These are phyloP conservation scores for Drosophila quasianomalipes DNA, from an alignment of 2,888 invertebrate genomes.

Conservation along the genomic window DNA sequence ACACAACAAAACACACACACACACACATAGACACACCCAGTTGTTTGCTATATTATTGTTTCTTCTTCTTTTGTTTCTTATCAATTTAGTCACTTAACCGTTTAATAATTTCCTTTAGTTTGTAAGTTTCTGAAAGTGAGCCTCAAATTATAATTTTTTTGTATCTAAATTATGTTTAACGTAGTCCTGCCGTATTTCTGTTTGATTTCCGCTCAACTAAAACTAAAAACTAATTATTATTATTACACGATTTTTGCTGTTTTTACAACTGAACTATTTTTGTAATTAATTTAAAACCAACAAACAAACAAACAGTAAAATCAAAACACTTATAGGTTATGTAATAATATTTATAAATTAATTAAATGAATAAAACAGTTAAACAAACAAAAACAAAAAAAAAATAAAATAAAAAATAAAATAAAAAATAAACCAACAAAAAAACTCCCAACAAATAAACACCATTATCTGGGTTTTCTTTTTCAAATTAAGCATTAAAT, in stretches of 20 bases:
- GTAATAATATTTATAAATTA: conserved; percentile 81
- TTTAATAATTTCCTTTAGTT: conserved; percentile 64
- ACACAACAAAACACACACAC: conserved; percentile 10
- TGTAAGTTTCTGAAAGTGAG: conserved; percentile 43
- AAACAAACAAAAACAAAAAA: conserved; percentile 48
- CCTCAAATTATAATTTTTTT: conserved; percentile 13
- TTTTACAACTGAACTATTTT: conserved; percentile 65
- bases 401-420: conserved; percentile 16
- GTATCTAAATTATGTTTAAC: conserved; percentile 42
- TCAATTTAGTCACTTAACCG: conserved; percentile 41
- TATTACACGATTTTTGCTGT: conserved; percentile 54
- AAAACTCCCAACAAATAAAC: conserved; percentile 54
- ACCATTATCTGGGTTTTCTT: conserved; percentile 47
- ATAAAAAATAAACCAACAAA: conserved; percentile 40
- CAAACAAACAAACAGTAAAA: conserved; percentile 39
- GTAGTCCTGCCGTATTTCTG: conserved; percentile 40
- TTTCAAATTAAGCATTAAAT: conserved; percentile 1
- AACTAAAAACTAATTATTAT: conserved; percentile 65
- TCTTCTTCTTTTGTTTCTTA: conserved; percentile 27
- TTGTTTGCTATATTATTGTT: conserved; percentile 25
- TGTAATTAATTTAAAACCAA: conserved; percentile 63
- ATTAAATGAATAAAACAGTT: conserved; percentile 78
- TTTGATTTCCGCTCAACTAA: conserved; percentile 68
- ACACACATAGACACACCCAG: conserved; percentile 9
- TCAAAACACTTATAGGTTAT: conserved; percentile 74